phyloP scores from a whole-genome alignment of 2,113 vertebrate species.

The Psilopsiagon aurifrons region DNA sequence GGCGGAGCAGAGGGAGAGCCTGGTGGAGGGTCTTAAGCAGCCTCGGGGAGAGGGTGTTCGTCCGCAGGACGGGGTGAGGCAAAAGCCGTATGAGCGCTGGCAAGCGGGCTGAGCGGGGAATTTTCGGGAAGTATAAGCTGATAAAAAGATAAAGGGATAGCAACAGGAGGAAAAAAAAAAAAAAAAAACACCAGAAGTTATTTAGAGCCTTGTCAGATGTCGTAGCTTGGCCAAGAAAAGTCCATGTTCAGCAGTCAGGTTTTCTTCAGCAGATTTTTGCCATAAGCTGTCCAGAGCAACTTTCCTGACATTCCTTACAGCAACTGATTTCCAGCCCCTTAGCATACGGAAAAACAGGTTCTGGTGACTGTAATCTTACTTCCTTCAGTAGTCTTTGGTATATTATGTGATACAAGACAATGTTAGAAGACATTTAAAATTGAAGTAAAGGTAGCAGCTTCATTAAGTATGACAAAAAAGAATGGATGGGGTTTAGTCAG shows the following conservation, averaged over 20 bases:
- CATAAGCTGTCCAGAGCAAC: not conserved
- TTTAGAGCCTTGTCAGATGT: not conserved
- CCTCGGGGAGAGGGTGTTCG: not conserved
- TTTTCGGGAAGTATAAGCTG: not conserved
- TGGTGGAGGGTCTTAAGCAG: not conserved
- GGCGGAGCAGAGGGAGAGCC: not conserved
- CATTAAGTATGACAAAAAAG: not conserved
- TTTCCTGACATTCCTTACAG: not conserved
- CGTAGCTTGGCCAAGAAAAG: not conserved
- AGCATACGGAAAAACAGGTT: not conserved
- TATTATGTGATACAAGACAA: not conserved
- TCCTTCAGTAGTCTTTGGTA: not conserved
- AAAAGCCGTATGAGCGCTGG: fast-evolving
- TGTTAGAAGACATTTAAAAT: not conserved
- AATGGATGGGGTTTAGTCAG: not conserved
- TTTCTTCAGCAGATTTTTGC: not conserved
- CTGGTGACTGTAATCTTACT: not conserved
- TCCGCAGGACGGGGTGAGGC: fast-evolving
- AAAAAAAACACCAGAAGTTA: not conserved
- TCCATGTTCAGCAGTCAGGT: fast-evolving
- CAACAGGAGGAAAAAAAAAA: fast-evolving
- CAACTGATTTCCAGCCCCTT: not conserved
- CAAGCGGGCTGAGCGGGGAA: not conserved
- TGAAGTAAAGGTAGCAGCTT: not conserved
- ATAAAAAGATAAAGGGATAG: not conserved